phyloP scores from a whole-genome alignment of 2,113 vertebrate species.

The Struthio camelus region DNA sequence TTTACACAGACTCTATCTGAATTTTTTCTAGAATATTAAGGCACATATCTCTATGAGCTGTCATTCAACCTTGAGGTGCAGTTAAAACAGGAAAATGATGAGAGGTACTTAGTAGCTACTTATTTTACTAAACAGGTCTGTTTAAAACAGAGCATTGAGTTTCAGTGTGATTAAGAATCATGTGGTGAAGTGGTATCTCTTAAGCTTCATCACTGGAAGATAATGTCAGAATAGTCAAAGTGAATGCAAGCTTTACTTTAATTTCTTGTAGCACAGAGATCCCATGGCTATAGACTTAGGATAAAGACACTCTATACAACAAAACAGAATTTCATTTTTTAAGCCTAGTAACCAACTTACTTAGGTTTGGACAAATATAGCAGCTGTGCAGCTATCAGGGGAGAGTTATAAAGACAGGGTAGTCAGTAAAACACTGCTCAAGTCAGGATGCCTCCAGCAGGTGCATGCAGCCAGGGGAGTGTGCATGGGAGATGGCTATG shows the following conservation, averaged over 20 bases:
- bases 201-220: not conserved
- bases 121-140: constrained; percentile 12
- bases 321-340: not conserved
- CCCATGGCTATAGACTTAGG: not conserved
- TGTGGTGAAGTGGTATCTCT: not conserved
- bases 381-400: not conserved
- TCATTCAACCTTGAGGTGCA: constrained; percentile 20
- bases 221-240: not conserved
- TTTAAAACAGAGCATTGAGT: constrained; percentile 11
- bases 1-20: constrained; percentile 8
- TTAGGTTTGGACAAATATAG: not conserved
- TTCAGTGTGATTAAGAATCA: not conserved
- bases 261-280: not conserved
- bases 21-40: constrained; percentile 34
- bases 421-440: too few species aligned
- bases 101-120: not conserved
- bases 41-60: constrained; percentile 14
- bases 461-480: too few species aligned
- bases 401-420: too few species aligned
- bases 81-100: constrained; percentile 53
- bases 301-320: not conserved
- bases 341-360: not conserved
- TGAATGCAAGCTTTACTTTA: not conserved
- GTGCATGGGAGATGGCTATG: too few species aligned
- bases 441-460: too few species aligned